phyloP scores from a whole-genome alignment of 2,888 invertebrate genomes.

The Orchesellides sinensis region DNA sequence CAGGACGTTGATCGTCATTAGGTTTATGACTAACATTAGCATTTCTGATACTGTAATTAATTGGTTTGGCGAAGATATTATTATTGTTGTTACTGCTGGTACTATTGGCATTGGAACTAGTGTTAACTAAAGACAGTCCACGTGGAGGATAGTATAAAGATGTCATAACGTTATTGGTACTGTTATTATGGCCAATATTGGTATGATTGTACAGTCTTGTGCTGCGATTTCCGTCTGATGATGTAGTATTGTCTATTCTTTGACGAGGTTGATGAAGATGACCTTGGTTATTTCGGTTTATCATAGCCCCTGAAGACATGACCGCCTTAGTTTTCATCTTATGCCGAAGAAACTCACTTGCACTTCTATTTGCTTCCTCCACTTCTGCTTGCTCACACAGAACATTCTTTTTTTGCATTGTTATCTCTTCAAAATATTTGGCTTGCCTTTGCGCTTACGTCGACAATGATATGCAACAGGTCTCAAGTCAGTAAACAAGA shows the following conservation, averaged over 20 bases:
- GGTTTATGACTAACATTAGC: neutral
- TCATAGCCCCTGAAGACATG: no score
- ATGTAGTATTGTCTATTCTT: neutral
- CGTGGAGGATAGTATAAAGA: conserved; percentile 1
- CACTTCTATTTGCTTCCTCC: neutral
- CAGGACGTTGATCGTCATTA: neutral
- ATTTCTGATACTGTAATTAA: neutral
- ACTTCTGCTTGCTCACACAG: neutral
- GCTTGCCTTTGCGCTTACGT: neutral
- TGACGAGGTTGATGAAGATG: neutral
- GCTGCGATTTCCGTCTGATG: neutral
- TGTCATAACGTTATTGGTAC: neutral
- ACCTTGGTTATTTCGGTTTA: conserved; percentile 26
- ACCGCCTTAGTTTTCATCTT: neutral
- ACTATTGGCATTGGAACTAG: neutral
- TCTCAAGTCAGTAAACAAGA: no score
- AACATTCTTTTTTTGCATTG: conserved; percentile 9
- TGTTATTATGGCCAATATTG: neutral
- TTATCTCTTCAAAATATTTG: neutral
- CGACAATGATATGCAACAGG: neutral
- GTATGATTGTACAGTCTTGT: neutral
- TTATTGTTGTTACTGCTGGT: neutral
- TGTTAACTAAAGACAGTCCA: no score
- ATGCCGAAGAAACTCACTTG: neutral
- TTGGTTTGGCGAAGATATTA: neutral